Evolutionary conservation across 1,140 invertebrate genomes (phyloP).

Genomic region (Grapholita molesta): DNA sequence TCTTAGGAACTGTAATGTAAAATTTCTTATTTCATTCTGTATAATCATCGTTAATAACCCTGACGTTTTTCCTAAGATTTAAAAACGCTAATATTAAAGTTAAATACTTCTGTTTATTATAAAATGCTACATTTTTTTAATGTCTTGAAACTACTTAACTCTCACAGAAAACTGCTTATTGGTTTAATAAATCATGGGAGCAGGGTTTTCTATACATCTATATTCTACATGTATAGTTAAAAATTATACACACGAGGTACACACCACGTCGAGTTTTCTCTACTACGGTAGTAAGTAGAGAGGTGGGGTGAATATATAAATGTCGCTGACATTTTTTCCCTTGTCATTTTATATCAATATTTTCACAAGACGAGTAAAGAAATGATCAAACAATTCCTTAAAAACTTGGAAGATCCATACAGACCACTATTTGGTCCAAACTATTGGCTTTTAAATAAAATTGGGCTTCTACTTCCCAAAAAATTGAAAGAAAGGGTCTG

Average conservation of each 20-base stretch:
- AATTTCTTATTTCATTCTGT: no score
- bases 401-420: slow-evolving; percentile 43
- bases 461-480: slow-evolving; percentile 56
- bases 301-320: slow-evolving; percentile 8
- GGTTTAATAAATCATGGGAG: neutral
- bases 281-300: neutral
- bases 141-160: neutral
- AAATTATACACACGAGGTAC: neutral
- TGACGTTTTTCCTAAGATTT: no score
- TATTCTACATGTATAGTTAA: no score
- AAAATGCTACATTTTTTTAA: neutral
- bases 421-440: slow-evolving; percentile 51
- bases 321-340: neutral
- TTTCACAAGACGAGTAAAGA: slow-evolving; percentile 1
- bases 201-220: neutral
- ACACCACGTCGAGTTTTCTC: neutral
- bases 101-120: no score
- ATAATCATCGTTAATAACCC: no score
- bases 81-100: no score
- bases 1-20: no score
- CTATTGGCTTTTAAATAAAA: slow-evolving; percentile 53
- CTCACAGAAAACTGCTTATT: neutral
- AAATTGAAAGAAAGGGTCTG: slow-evolving; percentile 30
- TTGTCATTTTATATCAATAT: neutral
- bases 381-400: slow-evolving; percentile 46